A percentile compares a stretch with the other conserved stretches of the same genome.
Evolutionary conservation across 2,888 invertebrate genomes (phyloP).

Genomic region (Eristalis pertinax): DNA sequence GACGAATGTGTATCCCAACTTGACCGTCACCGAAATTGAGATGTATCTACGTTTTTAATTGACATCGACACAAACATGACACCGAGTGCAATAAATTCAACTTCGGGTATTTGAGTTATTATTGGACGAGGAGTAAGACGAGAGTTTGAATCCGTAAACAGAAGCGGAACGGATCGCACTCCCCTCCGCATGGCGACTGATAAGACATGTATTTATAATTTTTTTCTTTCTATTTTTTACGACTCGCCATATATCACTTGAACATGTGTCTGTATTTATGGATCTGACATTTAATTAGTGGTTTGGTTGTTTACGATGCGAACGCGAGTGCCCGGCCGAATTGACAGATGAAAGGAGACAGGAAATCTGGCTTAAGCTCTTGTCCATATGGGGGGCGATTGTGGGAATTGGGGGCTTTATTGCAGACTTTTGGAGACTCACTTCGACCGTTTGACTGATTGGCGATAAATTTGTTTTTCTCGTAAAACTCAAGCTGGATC

Average conservation of each 20-base stretch:
- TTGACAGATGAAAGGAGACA: slow-evolving; percentile 23
- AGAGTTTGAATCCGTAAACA: slow-evolving; percentile 19
- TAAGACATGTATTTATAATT: slow-evolving; percentile 19
- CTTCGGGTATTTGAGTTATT: slow-evolving; percentile 18
- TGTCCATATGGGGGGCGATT: slow-evolving; percentile 8
- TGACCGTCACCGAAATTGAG: slow-evolving; percentile 17
- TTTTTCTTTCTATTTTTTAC: slow-evolving; percentile 33
- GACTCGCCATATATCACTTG: slow-evolving; percentile 47
- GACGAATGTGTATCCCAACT: slow-evolving; percentile 21
- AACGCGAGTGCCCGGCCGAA: slow-evolving; percentile 12
- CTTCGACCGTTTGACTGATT: not conserved
- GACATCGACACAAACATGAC: slow-evolving; percentile 20
- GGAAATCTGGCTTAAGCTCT: slow-evolving; percentile 23
- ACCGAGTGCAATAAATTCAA: slow-evolving; percentile 34
- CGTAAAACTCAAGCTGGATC: not conserved
- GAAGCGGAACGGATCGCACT: not conserved
- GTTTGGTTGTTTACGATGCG: slow-evolving; percentile 50
- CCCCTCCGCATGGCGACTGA: not conserved
- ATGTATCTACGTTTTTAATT: slow-evolving; percentile 24
- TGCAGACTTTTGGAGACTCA: not conserved
- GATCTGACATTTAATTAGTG: slow-evolving; percentile 54
- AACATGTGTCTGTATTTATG: slow-evolving; percentile 58
- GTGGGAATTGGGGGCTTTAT: slow-evolving; percentile 19
- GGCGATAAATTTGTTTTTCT: not conserved
- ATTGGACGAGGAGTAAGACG: not conserved